Evolutionary conservation across 1,140 invertebrate species (phyloP).

Genomic region (Drosophila equinoxialis): DNA sequence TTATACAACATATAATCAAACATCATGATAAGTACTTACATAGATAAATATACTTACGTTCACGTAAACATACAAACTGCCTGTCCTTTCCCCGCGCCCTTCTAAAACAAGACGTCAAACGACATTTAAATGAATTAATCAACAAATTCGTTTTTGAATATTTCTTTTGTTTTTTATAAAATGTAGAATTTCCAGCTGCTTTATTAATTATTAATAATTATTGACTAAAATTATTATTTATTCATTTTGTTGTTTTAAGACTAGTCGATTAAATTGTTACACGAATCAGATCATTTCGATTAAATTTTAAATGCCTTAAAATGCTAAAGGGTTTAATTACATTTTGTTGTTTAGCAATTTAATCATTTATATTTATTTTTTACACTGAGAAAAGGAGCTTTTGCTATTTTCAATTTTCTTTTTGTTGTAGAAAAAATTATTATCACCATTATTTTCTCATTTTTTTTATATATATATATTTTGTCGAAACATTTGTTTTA

Average conservation of each 20-base stretch:
- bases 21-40: no score
- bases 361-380: constrained; percentile 40
- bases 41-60: no score
- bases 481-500: constrained; percentile 44
- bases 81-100: no score
- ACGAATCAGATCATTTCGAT: constrained; percentile 60
- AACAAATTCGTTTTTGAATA: not conserved
- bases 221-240: constrained; percentile 49
- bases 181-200: constrained; percentile 69
- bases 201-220: constrained; percentile 61
- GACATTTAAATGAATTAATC: not conserved
- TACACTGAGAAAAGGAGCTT: constrained; percentile 61
- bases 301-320: constrained; percentile 52
- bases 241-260: constrained; percentile 38
- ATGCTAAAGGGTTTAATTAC: constrained; percentile 50
- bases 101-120: not conserved
- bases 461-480: constrained; percentile 21
- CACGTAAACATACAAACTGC: no score
- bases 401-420: constrained; percentile 19
- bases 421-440: constrained; percentile 70
- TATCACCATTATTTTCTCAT: constrained; percentile 55
- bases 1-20: no score
- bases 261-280: constrained; percentile 59
- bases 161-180: constrained; percentile 60
- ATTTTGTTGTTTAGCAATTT: constrained; percentile 9